phyloP scores from a whole-genome alignment of 1,140 invertebrate species.

The Centruroides sculpturatus region DNA sequence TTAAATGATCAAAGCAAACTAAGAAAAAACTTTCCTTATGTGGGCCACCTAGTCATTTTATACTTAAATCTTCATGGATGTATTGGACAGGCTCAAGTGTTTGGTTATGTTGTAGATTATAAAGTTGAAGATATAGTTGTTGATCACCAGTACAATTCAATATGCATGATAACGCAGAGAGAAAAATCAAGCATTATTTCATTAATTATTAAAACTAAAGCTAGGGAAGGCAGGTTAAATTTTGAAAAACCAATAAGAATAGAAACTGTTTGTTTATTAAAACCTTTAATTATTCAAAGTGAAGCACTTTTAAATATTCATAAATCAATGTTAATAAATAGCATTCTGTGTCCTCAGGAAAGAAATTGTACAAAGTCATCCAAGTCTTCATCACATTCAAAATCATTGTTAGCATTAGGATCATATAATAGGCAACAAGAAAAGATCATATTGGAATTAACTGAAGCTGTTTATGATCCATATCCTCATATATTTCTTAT shows the following conservation, averaged over 20 bases:
- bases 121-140: background rate
- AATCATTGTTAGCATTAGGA: too few species aligned
- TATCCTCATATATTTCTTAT: too few species aligned
- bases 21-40: conserved; percentile 4
- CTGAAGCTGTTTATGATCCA: too few species aligned
- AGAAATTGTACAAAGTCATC: too few species aligned
- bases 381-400: too few species aligned
- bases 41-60: conserved; percentile 7
- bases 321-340: background rate
- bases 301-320: conserved; percentile 4
- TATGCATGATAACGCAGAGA: background rate
- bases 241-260: background rate
- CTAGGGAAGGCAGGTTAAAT: conserved; percentile 4
- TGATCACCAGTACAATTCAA: background rate
- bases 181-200: background rate
- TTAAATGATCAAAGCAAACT: background rate
- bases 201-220: conserved; percentile 3
- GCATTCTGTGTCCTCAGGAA: conserved; percentile 5
- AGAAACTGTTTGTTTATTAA: conserved; percentile 5
- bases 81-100: conserved; percentile 4
- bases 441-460: too few species aligned
- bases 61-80: conserved; percentile 2
- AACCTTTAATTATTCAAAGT: conserved; percentile 6
- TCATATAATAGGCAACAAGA: too few species aligned
- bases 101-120: conserved; percentile 4